Percentiles rank a stretch among this genome's conserved stretches.
These are phyloP conservation scores for Lycaena phlaeas DNA, from an alignment of 2,888 invertebrate species.

Conservation along the genomic window DNA sequence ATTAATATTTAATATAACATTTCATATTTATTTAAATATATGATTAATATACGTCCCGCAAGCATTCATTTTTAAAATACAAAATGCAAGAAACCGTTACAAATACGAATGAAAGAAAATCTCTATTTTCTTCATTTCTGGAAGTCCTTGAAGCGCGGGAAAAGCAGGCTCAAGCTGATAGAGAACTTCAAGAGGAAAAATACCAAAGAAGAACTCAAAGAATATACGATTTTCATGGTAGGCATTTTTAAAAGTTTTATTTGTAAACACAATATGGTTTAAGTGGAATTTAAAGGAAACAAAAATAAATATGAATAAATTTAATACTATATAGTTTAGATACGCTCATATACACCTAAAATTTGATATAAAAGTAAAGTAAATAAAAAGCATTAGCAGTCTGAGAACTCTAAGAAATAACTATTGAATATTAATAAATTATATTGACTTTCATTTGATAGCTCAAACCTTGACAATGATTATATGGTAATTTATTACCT, in stretches of 20 bases:
- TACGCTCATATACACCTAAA: no score
- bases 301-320: no score
- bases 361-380: no score
- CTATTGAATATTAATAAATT: no score
- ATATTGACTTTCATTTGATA: no score
- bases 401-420: no score
- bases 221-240: constrained; percentile 65
- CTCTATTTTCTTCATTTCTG: constrained; percentile 56
- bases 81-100: constrained; percentile 69
- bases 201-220: constrained; percentile 55
- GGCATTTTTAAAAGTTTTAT: neutral
- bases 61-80: constrained; percentile 13
- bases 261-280: constrained; percentile 6
- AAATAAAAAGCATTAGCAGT: no score
- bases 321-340: no score
- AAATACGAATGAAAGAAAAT: constrained; percentile 54
- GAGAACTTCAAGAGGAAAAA: constrained; percentile 58
- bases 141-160: constrained; percentile 54
- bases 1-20: neutral
- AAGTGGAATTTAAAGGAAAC: no score
- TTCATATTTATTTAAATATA: neutral
- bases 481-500: no score
- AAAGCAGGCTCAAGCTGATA: constrained; percentile 46
- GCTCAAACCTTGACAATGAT: no score
- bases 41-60: neutral